A percentile compares a stretch with the other conserved stretches of the same genome.
phyloP scores from a whole-genome alignment of 2,888 invertebrate genomes.

The Dasysyrphus tricinctus region DNA sequence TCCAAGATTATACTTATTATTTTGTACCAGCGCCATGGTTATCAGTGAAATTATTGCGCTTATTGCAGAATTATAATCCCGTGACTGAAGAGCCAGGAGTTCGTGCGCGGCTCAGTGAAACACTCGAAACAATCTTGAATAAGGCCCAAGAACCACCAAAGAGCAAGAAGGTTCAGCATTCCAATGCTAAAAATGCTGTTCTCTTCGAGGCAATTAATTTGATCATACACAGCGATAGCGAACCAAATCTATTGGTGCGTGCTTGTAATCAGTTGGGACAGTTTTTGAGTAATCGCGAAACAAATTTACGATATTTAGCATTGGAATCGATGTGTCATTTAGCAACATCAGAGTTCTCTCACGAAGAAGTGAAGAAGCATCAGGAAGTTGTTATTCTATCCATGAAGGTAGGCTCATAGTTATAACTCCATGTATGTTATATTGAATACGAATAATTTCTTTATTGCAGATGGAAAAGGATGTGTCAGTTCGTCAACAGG shows the following conservation, averaged over 20 bases:
- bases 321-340: constrained; percentile 99
- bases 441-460: background rate
- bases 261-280: constrained; percentile 99
- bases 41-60: constrained; percentile 96
- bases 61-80: constrained; percentile 99
- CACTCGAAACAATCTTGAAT: constrained; percentile 98
- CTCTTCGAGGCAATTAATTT: constrained; percentile 99
- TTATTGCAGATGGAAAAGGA: constrained; percentile 94
- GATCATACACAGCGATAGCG: constrained; percentile 99
- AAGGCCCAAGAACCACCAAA: constrained; percentile 99
- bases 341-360: constrained; percentile 99
- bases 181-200: constrained; percentile 99
- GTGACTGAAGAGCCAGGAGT: constrained; percentile 98
- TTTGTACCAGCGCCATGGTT: constrained; percentile 99
- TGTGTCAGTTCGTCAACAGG: constrained; percentile 98
- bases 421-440: background rate
- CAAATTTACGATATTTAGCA: constrained; percentile 98
- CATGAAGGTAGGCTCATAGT: constrained; percentile 89
- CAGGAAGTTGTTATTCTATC: constrained; percentile 99
- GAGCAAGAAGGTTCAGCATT: constrained; percentile 99
- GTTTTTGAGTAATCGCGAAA: constrained; percentile 98
- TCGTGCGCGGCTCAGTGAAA: constrained; percentile 97
- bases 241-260: constrained; percentile 97
- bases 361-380: constrained; percentile 99
- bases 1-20: constrained; percentile 99